Percentiles rank a stretch among this genome's conserved stretches.
These are phyloP conservation scores for Perizoma flavofasciatum DNA, from an alignment of 2,888 invertebrate genomes.

Conservation along the genomic window DNA sequence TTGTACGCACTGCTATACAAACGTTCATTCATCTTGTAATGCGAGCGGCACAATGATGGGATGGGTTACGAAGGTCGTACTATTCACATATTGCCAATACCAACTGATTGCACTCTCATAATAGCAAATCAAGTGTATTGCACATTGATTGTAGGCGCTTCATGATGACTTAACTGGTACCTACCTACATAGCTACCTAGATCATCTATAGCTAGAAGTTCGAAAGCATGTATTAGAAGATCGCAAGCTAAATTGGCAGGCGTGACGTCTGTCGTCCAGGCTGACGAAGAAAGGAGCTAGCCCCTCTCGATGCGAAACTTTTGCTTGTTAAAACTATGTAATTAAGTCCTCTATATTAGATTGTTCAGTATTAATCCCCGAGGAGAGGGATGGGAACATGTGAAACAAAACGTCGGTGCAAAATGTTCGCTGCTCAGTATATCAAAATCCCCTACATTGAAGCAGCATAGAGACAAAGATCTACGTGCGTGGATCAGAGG, in stretches of 20 bases:
- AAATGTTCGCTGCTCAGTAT: background rate
- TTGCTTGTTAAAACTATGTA: slow-evolving; percentile 7
- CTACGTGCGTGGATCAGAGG: slow-evolving; percentile 51
- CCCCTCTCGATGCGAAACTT: slow-evolving; percentile 7
- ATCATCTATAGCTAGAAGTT: slow-evolving; percentile 1
- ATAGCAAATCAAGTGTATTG: slow-evolving; percentile 28
- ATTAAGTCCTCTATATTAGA: slow-evolving; percentile 6
- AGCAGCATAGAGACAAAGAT: slow-evolving; percentile 30
- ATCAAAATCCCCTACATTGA: slow-evolving; percentile 6
- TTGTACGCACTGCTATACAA: slow-evolving; percentile 63
- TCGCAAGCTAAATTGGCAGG: slow-evolving; percentile 11
- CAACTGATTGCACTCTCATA: slow-evolving; percentile 52
- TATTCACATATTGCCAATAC: slow-evolving; percentile 67
- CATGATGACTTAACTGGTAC: slow-evolving; percentile 6
- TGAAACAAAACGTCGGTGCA: slow-evolving; percentile 4
- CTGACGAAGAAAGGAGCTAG: slow-evolving; percentile 5
- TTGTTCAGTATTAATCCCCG: slow-evolving; percentile 1
- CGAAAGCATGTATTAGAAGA: slow-evolving; percentile 3
- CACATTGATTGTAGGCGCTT: slow-evolving; percentile 26
- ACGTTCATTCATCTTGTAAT: slow-evolving; percentile 64
- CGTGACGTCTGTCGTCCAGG: slow-evolving; percentile 1
- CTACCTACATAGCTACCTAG: too few relatives aligned
- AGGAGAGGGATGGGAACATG: background rate
- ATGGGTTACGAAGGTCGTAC: slow-evolving; percentile 75
- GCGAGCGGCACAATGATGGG: slow-evolving; percentile 66